Base-by-base conservation (phyloP, 1,140 invertebrate genomes). In the Daktulosphaira vitifoliae region DNA sequence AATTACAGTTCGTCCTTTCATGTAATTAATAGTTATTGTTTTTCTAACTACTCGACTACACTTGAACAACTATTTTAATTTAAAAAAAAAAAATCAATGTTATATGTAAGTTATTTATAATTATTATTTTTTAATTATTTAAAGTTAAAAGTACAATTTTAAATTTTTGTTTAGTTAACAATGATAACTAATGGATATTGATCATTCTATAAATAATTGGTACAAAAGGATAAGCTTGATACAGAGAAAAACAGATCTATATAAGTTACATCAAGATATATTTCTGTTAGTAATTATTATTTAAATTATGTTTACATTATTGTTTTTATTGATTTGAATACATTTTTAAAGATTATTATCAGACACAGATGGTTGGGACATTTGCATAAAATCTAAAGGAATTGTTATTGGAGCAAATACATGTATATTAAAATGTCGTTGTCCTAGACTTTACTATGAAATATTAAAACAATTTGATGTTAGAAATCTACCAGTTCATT, bases 141-240 rank as follows among this genome's bases (percentile, higher is more conserved):
- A 7, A 9, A 11, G 23, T 56, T 5, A 29, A 29, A 15, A 48
- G 8, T 48, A 16, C 29, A 29, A 15, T 44, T 62, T n/a, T n/a
- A n/a, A 29, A 20, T 33, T 48, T 44, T 26, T 22, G 16, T 46
- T 2, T 25, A 48, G 56, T 62, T 48, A 6, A 62, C 15, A 29
- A 62, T 62, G 56, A n/a, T n/a, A n/a, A 62, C 42, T 48, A 37
- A 62, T 62, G 56, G 56, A 62, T 62, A 62, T 33, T 62, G 56
- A 62, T 33, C 56, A 23, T 20, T 62, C 56, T 2, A 8, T 62
- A 22, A 48, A 62, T 48, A 23, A 25, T 11, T 62, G 56, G 56
- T 62, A 46, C 18, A 37, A 62, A 62, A 62, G 56, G 42, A 48
- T 62, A 62, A 33, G 56, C 56, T 62, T 46, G 42, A 48, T 62